These are phyloP conservation scores for Meiosimyza decipiens DNA, from an alignment of 2,888 invertebrate species.

Conservation along the genomic window DNA sequence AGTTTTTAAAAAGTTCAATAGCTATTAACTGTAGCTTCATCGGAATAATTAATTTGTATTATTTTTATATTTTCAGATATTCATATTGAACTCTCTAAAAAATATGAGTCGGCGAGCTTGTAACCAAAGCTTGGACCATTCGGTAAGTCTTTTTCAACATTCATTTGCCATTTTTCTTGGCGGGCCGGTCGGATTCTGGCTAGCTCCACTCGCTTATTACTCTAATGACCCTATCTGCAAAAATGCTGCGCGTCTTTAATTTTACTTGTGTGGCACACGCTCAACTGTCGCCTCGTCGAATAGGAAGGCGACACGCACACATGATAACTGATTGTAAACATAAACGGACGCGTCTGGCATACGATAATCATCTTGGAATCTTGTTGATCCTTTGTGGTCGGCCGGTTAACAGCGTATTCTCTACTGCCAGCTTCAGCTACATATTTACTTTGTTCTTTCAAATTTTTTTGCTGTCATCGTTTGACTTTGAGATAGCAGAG, in stretches of 20 bases:
- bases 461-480: conserved; percentile 32
- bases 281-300: background rate
- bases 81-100: too few relatives aligned
- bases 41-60: too few relatives aligned
- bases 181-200: too few relatives aligned
- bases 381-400: conserved; percentile 28
- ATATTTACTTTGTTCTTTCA: conserved; percentile 4
- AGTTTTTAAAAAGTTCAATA: too few relatives aligned
- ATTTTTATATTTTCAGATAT: too few relatives aligned
- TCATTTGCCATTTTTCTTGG: too few relatives aligned
- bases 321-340: background rate
- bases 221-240: too few relatives aligned
- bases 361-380: conserved; percentile 27
- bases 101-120: too few relatives aligned
- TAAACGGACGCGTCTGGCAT: conserved; percentile 33
- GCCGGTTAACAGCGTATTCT: conserved; percentile 5
- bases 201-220: too few relatives aligned
- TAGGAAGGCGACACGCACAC: background rate
- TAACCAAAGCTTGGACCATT: too few relatives aligned
- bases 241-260: background rate
- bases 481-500: background rate
- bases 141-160: too few relatives aligned
- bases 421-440: background rate
- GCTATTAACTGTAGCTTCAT: too few relatives aligned
- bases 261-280: conserved; percentile 17